Evolutionary conservation across 2,888 invertebrate genomes (phyloP), one percentile per base, ranked within the genome.

Genomic region (Sisyra terminalis): DNA sequence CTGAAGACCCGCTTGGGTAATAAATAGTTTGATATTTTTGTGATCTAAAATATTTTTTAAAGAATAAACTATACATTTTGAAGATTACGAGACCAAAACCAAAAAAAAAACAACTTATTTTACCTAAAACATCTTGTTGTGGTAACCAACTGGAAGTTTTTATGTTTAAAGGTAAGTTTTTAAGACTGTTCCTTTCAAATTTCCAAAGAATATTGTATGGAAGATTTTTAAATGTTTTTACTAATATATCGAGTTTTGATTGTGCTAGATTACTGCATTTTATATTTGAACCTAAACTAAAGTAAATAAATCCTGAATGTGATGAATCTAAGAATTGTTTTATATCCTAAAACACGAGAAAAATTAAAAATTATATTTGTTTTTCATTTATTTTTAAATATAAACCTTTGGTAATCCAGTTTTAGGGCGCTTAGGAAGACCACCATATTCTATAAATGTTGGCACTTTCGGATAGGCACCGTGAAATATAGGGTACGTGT

Each of bases 121-220:
- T 24, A 70, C 72, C 69, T 45, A 73, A 56, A 45, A 73, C 46
- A 53, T 69, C 66, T 50, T 70, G 66, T 47, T 73, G 73, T 1
- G 72, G 70, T 44, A 70, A 62, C 73, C 73, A 73, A 11, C 56
- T 53, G 13, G 56, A 54, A 2, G 65, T 51, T 34, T 65, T 57
- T 0, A 74, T 62, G 50, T 70, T 69, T 8, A 57, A 53, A 14
- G 69, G 60, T 46, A 60, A 58, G 18, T 61, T 59, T 1, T 66
- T 56, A 49, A 60, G 49, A 6, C 62, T 61, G 1, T 57, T 57
- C 4, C 51, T 50, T 17, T 63, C 66, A 46, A 69, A 67, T 53
- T 70, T 71, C 69, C 70, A 71, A 3, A 72, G 50, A 4, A 72
- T 60, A 6, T 63, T 62, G 47, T 57, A 68, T 2, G 69, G 67